Evolutionary conservation across 2,888 invertebrate genomes (phyloP).

Genomic region (Lasioglossum villosulum): DNA sequence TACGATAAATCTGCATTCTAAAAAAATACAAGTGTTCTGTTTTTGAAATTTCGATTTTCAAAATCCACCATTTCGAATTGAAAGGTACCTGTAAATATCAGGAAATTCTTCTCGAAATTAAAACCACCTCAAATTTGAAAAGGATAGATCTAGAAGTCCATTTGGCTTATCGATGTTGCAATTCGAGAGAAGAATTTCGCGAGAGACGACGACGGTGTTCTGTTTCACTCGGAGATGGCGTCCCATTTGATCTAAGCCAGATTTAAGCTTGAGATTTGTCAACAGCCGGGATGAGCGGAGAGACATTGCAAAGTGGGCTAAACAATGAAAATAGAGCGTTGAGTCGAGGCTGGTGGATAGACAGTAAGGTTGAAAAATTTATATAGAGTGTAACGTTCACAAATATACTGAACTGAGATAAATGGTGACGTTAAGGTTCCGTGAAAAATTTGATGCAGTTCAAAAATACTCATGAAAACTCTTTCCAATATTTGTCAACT

Average conservation of each 20-base stretch:
- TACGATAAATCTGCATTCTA: no score
- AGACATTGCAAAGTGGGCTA: not conserved
- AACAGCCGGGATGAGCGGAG: not conserved
- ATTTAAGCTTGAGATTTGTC: not conserved
- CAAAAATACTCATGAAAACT: no score
- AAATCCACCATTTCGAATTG: no score
- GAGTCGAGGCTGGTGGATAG: not conserved
- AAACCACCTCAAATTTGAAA: not conserved
- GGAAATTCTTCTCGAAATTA: not conserved
- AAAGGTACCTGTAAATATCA: not conserved
- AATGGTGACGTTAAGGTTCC: no score
- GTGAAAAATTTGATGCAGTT: no score
- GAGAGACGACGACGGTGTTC: not conserved
- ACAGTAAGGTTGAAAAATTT: not conserved
- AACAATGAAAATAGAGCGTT: slow-evolving; percentile 2
- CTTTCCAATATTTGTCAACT: no score
- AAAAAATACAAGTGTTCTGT: no score
- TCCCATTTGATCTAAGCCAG: not conserved
- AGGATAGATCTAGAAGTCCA: not conserved
- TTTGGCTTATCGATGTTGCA: not conserved
- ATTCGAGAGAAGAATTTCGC: not conserved
- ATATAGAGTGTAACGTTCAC: not conserved
- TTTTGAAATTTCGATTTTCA: no score
- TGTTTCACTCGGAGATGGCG: not conserved
- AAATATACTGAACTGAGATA: not conserved